A percentile compares a stretch with the other conserved stretches of the same genome.
phyloP scores from a whole-genome alignment of 2,888 invertebrate species.

The Drosophila subsilvestris region DNA sequence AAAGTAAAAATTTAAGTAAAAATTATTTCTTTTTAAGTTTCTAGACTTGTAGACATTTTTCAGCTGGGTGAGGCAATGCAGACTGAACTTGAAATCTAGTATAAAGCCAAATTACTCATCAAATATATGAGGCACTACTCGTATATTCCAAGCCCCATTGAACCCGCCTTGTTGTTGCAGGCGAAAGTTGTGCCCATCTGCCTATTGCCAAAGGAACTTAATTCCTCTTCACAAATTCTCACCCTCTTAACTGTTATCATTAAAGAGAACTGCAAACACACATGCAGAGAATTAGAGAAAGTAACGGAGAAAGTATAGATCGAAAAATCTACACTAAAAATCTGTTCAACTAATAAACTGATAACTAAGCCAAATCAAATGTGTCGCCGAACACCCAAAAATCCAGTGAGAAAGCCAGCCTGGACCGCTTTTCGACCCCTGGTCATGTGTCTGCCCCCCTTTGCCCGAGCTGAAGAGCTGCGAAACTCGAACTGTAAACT shows the following conservation, averaged over 20 bases:
- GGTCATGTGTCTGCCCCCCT: slow-evolving; percentile 8
- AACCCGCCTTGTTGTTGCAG: too few species aligned
- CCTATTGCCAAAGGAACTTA: not conserved
- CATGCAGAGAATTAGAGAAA: slow-evolving; percentile 4
- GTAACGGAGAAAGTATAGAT: too few species aligned
- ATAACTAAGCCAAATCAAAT: slow-evolving; percentile 74
- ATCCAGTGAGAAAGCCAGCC: not conserved
- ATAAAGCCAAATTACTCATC: too few species aligned
- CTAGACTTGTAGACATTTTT: too few species aligned
- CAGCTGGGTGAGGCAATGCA: too few species aligned
- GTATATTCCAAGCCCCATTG: too few species aligned
- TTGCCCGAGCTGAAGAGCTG: slow-evolving; percentile 25
- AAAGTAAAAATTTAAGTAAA: too few species aligned
- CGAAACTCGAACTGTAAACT: slow-evolving; percentile 69
- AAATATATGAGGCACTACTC: too few species aligned
- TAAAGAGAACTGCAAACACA: slow-evolving; percentile 21
- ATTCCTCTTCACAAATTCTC: not conserved
- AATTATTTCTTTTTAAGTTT: too few species aligned
- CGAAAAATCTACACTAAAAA: slow-evolving; percentile 13
- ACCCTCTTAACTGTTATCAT: slow-evolving; percentile 13
- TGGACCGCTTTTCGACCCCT: slow-evolving; percentile 45
- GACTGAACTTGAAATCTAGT: too few species aligned
- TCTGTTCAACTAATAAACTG: slow-evolving; percentile 69
- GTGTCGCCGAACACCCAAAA: slow-evolving; percentile 52
- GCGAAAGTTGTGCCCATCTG: too few species aligned